Evolutionary conservation across 35 echinoderm and acorn worm genomes (phyloP).

Genomic region (Patiria miniata): DNA sequence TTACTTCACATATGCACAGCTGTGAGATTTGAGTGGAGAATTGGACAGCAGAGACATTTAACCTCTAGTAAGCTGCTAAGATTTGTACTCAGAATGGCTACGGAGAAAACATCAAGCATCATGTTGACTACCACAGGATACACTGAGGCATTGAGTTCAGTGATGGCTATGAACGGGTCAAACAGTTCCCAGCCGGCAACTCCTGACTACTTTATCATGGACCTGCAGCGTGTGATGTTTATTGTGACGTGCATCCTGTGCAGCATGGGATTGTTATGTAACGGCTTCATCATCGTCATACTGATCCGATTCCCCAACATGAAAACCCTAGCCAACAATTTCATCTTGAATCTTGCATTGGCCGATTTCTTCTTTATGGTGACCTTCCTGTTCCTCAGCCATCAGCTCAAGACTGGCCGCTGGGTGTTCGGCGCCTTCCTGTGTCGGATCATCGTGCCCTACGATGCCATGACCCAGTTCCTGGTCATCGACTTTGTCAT

Average conservation of each 20-base stretch:
- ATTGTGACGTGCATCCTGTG: constrained; percentile 60
- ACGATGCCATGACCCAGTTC: constrained; percentile 87
- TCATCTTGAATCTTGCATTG: constrained; percentile 81
- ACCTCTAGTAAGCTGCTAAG: too few relatives aligned
- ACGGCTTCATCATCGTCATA: constrained; percentile 82
- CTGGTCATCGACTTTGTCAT: constrained; percentile 82
- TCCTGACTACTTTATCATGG: not conserved
- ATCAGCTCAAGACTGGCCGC: constrained; percentile 52
- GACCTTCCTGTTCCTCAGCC: constrained; percentile 73
- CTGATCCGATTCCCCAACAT: constrained; percentile 76
- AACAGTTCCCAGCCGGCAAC: not conserved
- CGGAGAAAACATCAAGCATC: not conserved
- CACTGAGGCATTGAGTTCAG: not conserved
- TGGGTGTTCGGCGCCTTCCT: constrained; percentile 85
- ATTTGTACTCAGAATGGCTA: not conserved
- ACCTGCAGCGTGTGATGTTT: constrained; percentile 14
- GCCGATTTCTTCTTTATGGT: constrained; percentile 94
- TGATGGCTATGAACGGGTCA: not conserved
- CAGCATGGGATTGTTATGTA: constrained; percentile 60
- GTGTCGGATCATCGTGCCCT: constrained; percentile 74
- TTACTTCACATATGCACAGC: too few relatives aligned
- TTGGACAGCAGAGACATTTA: too few relatives aligned
- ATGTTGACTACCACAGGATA: constrained; percentile 43
- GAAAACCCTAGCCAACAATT: constrained; percentile 85
- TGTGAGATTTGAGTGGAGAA: too few relatives aligned